These are phyloP conservation scores for Drosophila pseudotalamancana DNA, from an alignment of 2,888 invertebrate genomes.

Conservation along the genomic window DNA sequence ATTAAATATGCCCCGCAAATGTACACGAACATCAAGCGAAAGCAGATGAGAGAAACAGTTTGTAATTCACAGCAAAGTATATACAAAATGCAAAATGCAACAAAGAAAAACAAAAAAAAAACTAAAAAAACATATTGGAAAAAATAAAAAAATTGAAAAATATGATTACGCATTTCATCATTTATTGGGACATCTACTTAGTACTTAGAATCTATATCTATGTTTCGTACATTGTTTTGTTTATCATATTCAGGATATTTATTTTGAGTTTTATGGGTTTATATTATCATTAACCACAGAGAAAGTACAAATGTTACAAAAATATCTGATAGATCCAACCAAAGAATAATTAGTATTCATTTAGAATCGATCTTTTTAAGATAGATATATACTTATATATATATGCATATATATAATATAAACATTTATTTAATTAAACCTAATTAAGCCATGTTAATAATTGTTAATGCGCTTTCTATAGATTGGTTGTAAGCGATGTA, in stretches of 20 bases:
- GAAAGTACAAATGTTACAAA: background rate
- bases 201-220: background rate
- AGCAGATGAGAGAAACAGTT: constrained; percentile 41
- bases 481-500: constrained; percentile 62
- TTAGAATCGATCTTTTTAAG: no score
- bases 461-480: constrained; percentile 32
- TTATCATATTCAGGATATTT: no score
- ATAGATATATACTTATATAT: background rate
- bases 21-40: constrained; percentile 46
- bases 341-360: background rate
- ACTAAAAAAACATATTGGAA: constrained; percentile 72
- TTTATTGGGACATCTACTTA: background rate
- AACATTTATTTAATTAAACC: background rate
- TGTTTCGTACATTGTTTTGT: no score
- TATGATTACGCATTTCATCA: constrained; percentile 16
- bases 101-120: constrained; percentile 61
- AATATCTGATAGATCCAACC: background rate
- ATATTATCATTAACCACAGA: background rate
- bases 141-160: constrained; percentile 78
- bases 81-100: constrained; percentile 67
- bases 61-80: constrained; percentile 69
- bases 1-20: constrained; percentile 39
- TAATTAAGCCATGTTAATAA: background rate
- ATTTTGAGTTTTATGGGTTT: no score
- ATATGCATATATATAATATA: background rate